Evolutionary conservation across 2,888 invertebrate genomes (phyloP), one percentile per base, ranked within the genome.

Genomic region (Drosophila mimica): DNA sequence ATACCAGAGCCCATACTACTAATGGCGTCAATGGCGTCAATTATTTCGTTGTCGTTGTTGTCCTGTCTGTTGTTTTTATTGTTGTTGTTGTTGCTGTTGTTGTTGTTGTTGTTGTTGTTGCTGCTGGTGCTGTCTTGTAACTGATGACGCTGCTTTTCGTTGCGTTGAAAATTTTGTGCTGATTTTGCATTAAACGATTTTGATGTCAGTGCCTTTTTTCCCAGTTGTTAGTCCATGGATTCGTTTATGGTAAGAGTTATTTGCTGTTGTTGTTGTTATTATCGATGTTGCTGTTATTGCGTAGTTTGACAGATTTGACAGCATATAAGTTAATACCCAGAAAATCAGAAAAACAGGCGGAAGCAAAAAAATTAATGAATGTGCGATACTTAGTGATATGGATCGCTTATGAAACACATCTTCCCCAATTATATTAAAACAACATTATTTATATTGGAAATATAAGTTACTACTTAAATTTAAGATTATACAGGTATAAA

Each of bases 1-100:
- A 58, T 34, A 53, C n/a, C 40, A 48, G 17, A 11, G 25, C 60
- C 48, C 82, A 51, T 58, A 53, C 68, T 53, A 49, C 62, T 51
- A 75, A 65, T 83, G 84, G 76, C 88, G 78, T 90, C 85, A 89
- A 91, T 91, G 90, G 87, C 91, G 91, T 90, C 92, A 91, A 91
- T 91, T 91, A 91, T 91, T 92, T 91, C 82, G 88, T 88, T 88
- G 84, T 82, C 88, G 64, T 75, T 75, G 54, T 62, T 73, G 70
- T 70, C 70, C 53, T 65, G 31, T 49, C 58, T 46, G 30, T 65
- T 59, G 36, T 28, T 17, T 49, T 49, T 49, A 17, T 28, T 54
- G 40, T 58, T 62, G 48, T 60, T 64, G 38, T 62, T 66, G 52
- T 62, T 67, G 48, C 57, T 46, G 30, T 43, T 71, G 1, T 25